Conservation (phyloP, 2,888 invertebrate genomes). For the Ectemnius lituratus region DNA sequence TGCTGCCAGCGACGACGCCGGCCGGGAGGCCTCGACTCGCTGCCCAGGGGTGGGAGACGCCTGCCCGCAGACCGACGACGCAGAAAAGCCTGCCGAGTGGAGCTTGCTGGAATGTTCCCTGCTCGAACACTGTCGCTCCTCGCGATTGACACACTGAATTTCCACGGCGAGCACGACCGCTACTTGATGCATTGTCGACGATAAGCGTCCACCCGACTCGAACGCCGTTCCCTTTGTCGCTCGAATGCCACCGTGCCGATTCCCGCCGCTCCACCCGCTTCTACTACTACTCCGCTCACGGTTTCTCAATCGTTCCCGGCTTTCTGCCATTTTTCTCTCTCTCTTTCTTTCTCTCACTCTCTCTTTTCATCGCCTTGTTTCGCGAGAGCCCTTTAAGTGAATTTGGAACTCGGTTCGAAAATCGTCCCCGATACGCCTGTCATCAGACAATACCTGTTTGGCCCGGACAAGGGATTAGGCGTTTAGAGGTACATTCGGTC, state of each 20-base stretch:
- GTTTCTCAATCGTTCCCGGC: background rate
- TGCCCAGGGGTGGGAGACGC: conserved; percentile 18
- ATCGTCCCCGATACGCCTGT: no score
- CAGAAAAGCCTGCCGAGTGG: conserved; percentile 29
- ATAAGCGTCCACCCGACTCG: background rate
- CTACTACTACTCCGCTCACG: no score
- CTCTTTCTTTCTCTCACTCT: background rate
- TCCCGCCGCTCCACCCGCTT: background rate
- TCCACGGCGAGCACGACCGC: conserved; percentile 26
- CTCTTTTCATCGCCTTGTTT: no score
- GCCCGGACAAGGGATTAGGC: no score
- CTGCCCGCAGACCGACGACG: conserved; percentile 49
- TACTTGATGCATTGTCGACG: conserved; percentile 4
- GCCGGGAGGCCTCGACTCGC: conserved; percentile 8
- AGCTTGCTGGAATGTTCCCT: conserved; percentile 51
- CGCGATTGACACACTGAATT: conserved; percentile 52
- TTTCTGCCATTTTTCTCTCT: background rate
- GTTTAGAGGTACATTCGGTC: no score
- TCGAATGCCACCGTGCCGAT: conserved; percentile 9
- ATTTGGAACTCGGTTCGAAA: no score
- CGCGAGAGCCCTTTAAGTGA: no score
- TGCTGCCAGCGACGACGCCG: conserved; percentile 34
- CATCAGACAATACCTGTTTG: no score
- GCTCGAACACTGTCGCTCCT: conserved; percentile 37
- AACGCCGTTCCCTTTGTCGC: conserved; percentile 3